Base-by-base conservation (phyloP, 1,140 invertebrate genomes). In the Chrysomallon squamiferum region DNA sequence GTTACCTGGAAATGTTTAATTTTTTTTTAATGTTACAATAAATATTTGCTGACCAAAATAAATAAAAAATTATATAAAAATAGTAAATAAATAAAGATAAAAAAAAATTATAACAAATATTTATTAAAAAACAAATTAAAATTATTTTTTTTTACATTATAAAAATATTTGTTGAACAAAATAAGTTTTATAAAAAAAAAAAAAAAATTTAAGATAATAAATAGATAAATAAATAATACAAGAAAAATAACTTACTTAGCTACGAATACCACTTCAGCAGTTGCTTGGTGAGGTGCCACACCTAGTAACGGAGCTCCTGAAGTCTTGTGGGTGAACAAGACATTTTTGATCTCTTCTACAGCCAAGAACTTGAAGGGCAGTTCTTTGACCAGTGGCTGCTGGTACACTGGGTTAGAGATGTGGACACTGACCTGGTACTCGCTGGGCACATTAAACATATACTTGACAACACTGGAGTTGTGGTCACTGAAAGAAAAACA, bases 381-480 rank as follows among this genome's bases (percentile, higher is more conserved):
- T 18, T 13, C 30, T n/a, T 38, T 52, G 4, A 35, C 33, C 3
- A 58, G 20, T 0, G 66, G 66, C 27, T 58, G 7, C 6, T 5
- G 20, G 29, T 68, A 68, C 18, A 49, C 35, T 5, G 56, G 20
- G 15, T 49, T 68, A 27, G 2, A 33, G 22, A 68, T 58, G 3
- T 30, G 41, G 7, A 68, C 60, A 47, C 52, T 62, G 0, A 68
- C 66, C 1, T 20, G 50, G 56, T 62, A 68, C 50, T 56, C 20
- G 2, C 45, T 60, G 1, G 41, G 25, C 50, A 68, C 11, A 38
- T 22, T 49, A 54, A 68, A 68, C n/a, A 41, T 47, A 33, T 68
- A 52, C 9, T 33, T 68, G 6, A 54, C 66, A 7, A 43, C 62
- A 22, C 66, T 62, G 7, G 52, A 47, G 47, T 57, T 68, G 5